Evolutionary conservation across 2,113 vertebrate species (phyloP).

Genomic region (Miniopterus natalensis): DNA sequence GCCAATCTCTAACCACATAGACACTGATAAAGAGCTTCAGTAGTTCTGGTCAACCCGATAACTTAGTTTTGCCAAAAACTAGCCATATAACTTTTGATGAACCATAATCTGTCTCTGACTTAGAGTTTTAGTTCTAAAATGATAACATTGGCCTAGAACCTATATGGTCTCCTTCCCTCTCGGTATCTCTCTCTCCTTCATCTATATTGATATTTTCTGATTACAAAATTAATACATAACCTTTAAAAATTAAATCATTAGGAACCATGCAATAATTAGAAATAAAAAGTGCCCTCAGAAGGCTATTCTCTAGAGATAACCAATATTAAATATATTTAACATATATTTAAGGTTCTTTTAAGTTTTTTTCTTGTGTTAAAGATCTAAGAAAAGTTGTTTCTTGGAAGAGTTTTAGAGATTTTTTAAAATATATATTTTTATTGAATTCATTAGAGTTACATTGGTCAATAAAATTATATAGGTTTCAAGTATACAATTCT

Average conservation of each 20-base stretch:
- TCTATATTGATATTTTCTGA: constrained; percentile 47
- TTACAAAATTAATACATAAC: not conserved
- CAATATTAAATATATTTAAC: constrained; percentile 46
- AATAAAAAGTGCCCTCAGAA: not conserved
- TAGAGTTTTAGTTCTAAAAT: constrained; percentile 44
- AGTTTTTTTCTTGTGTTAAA: not conserved
- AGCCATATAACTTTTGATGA: not conserved
- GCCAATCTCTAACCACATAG: not conserved
- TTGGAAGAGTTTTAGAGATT: not conserved
- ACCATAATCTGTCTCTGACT: not conserved
- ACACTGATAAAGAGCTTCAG: not conserved
- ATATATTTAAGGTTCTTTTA: not conserved
- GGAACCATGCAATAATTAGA: not conserved
- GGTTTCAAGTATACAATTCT: not conserved
- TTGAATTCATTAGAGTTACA: not conserved
- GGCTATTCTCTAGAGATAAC: not conserved
- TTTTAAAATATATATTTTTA: not conserved
- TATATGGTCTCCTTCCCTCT: not conserved
- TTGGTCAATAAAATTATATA: not conserved
- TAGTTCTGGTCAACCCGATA: not conserved
- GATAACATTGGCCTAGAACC: not conserved
- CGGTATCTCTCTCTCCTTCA: not conserved
- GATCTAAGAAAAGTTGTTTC: not conserved
- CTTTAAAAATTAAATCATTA: constrained; percentile 28
- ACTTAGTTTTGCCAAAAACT: constrained; percentile 10